Conservation (phyloP, 2,888 invertebrate species). For the Agonopterix subpropinquella region DNA sequence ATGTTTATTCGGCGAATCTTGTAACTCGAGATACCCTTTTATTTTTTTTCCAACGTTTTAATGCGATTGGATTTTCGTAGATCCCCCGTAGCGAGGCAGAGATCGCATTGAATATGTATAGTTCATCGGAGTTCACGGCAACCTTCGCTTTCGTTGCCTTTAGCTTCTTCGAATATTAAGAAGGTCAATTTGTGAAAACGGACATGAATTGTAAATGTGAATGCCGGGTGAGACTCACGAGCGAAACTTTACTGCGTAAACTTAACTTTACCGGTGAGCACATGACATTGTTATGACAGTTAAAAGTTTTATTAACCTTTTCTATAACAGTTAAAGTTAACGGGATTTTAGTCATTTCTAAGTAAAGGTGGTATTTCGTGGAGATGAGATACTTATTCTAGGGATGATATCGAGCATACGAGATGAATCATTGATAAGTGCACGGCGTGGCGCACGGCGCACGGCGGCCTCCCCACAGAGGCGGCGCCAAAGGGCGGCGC, state of each 20-base stretch:
- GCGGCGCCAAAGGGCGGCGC: constrained; percentile 23
- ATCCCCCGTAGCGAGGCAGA: constrained; percentile 28
- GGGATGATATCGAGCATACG: constrained; percentile 33
- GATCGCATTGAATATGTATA: constrained; percentile 56
- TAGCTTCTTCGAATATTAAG: constrained; percentile 24
- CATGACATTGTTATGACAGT: no score
- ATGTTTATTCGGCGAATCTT: constrained; percentile 60
- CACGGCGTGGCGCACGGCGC: constrained; percentile 35
- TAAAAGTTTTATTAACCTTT: no score
- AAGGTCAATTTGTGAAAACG: constrained; percentile 19
- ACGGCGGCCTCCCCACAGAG: constrained; percentile 19
- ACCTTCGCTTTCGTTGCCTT: constrained; percentile 37
- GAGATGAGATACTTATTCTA: constrained; percentile 12
- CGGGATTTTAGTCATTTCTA: no score
- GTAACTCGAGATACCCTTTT: constrained; percentile 49
- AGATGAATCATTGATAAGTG: constrained; percentile 39
- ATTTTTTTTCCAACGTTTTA: constrained; percentile 51
- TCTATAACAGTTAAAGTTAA: no score
- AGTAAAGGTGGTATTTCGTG: no score
- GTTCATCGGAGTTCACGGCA: constrained; percentile 34
- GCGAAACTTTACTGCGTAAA: no score
- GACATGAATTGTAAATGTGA: no score
- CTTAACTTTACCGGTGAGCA: no score
- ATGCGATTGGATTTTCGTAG: constrained; percentile 59
- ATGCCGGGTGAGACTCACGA: no score